Conservation (phyloP, 2,888 invertebrate genomes). For the Ophion ellenae region DNA sequence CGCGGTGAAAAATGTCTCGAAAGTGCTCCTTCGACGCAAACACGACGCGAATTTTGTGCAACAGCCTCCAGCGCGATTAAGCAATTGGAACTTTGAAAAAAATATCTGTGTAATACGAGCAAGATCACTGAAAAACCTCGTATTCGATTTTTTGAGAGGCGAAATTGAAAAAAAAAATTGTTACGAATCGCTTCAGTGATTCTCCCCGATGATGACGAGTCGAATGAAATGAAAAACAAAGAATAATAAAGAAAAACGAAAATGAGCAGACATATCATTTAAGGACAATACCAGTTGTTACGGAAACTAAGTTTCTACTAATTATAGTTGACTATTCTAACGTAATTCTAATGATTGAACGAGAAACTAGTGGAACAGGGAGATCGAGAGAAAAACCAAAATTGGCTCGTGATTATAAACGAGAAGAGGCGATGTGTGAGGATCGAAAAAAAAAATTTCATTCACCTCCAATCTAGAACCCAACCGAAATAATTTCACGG, state of each 20-base stretch:
- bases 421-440: background rate
- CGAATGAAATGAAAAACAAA: background rate
- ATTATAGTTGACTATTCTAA: conserved; percentile 78
- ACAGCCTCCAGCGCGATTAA: conserved; percentile 77
- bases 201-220: conserved; percentile 53
- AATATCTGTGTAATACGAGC: conserved; percentile 44
- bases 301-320: conserved; percentile 83
- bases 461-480: background rate
- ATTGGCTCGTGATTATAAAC: conserved; percentile 41
- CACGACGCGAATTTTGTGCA: conserved; percentile 69
- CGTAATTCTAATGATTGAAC: conserved; percentile 77
- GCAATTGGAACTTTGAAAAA: conserved; percentile 3
- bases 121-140: conserved; percentile 66
- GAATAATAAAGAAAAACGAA: conserved; percentile 59
- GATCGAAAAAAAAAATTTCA: conserved; percentile 11
- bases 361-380: conserved; percentile 69
- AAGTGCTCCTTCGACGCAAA: conserved; percentile 69
- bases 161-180: conserved; percentile 70
- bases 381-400: conserved; percentile 63
- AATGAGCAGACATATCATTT: conserved; percentile 84
- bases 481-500: background rate
- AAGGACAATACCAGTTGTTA: conserved; percentile 83
- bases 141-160: conserved; percentile 77
- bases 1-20: conserved; percentile 57
- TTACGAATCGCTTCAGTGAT: conserved; percentile 68